phyloP scores from a whole-genome alignment of 2,797 vertebrate genomes.

The Falco biarmicus region DNA sequence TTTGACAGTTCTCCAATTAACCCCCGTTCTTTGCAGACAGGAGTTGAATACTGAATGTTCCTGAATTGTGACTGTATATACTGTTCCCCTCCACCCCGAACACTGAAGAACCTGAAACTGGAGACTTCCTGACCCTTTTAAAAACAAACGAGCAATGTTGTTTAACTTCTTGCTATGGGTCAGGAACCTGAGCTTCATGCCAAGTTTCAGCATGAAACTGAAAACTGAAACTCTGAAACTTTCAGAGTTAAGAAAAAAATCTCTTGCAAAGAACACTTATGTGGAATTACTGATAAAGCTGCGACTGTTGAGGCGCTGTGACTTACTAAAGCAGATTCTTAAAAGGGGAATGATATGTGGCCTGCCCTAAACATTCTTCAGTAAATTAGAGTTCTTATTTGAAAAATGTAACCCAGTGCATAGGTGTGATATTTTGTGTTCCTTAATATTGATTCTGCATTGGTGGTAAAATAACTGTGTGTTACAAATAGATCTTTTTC shows the following conservation, averaged over 20 bases:
- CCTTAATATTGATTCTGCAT: not conserved
- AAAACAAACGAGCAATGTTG: not conserved
- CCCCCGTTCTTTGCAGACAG: not conserved
- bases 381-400: not conserved
- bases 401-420: not conserved
- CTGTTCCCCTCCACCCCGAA: not conserved
- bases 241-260: not conserved
- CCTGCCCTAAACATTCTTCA: not conserved
- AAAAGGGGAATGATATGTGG: not conserved
- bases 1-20: not conserved
- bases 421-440: not conserved
- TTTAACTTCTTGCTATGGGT: constrained; percentile 37
- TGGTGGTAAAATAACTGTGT: not conserved
- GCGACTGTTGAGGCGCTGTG: not conserved
- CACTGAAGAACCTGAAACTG: not conserved
- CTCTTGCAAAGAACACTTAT: not conserved
- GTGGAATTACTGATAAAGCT: not conserved
- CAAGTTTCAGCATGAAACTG: constrained; percentile 34
- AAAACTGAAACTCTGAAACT: not conserved
- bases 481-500: not conserved
- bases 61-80: not conserved
- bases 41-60: not conserved
- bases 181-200: constrained; percentile 24
- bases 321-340: not conserved
- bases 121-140: constrained; percentile 29